These are phyloP conservation scores for Rhipidura dahli DNA, from an alignment of 2,113 vertebrate genomes.

Conservation along the genomic window DNA sequence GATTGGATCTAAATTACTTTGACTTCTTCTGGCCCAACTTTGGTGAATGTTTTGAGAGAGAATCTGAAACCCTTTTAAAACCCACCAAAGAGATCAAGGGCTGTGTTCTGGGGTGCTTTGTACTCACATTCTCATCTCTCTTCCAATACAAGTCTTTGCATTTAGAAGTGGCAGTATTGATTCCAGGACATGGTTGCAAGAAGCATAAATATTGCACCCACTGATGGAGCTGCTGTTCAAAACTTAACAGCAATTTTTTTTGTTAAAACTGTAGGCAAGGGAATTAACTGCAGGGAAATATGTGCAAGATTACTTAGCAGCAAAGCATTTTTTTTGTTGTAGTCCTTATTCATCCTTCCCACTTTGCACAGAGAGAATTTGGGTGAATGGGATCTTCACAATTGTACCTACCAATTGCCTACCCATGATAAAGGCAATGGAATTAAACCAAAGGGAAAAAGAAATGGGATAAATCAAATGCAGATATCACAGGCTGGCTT, in stretches of 20 bases:
- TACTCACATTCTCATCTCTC: neutral
- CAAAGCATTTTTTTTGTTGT: neutral
- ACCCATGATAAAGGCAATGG: neutral
- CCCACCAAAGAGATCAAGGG: neutral
- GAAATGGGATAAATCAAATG: neutral
- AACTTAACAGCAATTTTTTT: neutral
- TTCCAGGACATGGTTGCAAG: neutral
- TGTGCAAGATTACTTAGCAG: neutral
- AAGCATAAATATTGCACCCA: neutral
- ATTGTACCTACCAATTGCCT: neutral
- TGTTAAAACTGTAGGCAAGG: neutral
- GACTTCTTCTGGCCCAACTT: slow-evolving; percentile 75
- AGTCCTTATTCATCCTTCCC: neutral
- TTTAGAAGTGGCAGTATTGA: slow-evolving; percentile 1
- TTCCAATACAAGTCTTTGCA: neutral
- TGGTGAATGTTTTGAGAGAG: slow-evolving; percentile 28
- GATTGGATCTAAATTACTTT: slow-evolving; percentile 83
- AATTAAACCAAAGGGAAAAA: neutral
- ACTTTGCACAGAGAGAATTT: neutral
- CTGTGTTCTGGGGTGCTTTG: neutral
- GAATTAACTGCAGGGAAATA: neutral
- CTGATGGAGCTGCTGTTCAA: neutral
- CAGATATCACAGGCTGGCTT: neutral
- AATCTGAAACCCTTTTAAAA: slow-evolving; percentile 45
- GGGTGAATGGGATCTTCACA: neutral